Evolutionary conservation across 2,888 invertebrate genomes (phyloP).

Genomic region (Hemistola chrysoprasaria): DNA sequence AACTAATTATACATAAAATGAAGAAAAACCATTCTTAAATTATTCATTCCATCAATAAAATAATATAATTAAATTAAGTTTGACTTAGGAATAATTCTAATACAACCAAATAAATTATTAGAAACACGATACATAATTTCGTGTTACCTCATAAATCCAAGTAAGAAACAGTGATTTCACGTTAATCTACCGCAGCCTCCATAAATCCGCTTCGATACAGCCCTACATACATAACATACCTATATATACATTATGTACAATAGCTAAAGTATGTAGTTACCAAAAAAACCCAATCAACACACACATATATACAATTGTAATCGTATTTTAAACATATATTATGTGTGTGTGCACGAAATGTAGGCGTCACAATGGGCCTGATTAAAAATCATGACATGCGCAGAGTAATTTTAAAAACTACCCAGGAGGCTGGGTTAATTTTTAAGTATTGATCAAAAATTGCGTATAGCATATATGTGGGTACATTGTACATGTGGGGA

Average conservation of each 20-base stretch:
- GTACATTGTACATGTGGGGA: constrained; percentile 17
- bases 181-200: constrained; percentile 20
- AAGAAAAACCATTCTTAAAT: too few relatives aligned
- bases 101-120: too few relatives aligned
- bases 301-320: constrained; percentile 33
- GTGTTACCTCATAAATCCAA: constrained; percentile 18
- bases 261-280: constrained; percentile 32
- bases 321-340: constrained; percentile 32
- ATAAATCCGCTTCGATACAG: constrained; percentile 17
- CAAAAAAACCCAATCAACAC: constrained; percentile 37
- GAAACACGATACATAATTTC: constrained; percentile 4
- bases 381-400: constrained; percentile 83
- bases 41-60: too few relatives aligned
- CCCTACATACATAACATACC: constrained; percentile 11
- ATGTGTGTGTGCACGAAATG: constrained; percentile 26
- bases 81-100: too few relatives aligned
- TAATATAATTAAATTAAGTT: too few relatives aligned
- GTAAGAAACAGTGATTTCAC: constrained; percentile 21
- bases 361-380: constrained; percentile 72
- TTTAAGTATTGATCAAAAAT: constrained; percentile 83
- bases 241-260: constrained; percentile 6
- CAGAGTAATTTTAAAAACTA: constrained; percentile 81
- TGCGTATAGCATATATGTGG: constrained; percentile 60
- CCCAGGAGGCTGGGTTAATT: constrained; percentile 78
- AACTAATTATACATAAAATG: too few relatives aligned